Evolutionary conservation across 2,797 vertebrate genomes (phyloP), one percentile per base, ranked within the genome.

Genomic region (Moxostoma hubbsi): DNA sequence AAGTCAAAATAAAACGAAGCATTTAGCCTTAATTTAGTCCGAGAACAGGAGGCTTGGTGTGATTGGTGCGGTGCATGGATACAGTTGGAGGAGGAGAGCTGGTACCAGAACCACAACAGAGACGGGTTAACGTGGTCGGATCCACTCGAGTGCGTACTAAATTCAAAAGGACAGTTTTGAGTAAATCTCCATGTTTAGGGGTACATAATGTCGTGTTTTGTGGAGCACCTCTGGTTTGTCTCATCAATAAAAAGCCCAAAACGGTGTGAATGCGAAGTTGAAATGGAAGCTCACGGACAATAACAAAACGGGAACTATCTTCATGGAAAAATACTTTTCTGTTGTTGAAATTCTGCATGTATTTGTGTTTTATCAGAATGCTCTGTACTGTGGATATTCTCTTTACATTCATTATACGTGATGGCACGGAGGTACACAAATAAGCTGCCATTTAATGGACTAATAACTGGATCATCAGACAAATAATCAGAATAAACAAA

Each of bases 181-280:
- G 45, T 45, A 54, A 69, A n/a, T 0, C 50, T 36, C 61, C 69
- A 66, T 62, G 57, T 63, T 65, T 15, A 36, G 36, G 74, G 82
- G 81, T 16, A 81, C 82, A 82, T 82, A 36, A 36, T 36, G 36
- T 36, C 36, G 36, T 78, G 69, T 84, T 45, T 81, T 85, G 81
- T 15, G 73, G 82, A 83, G 75, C 82, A 88, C 80, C 79, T 86
- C 84, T 75, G 81, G 87, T 73, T 57, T 11, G 4, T 67, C 75
- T 67, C 65, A 82, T 11, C 45, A 63, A 72, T n/a, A 84, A 88
- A 90, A 90, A 88, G 86, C 89, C 85, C 88, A 62, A 88, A 81
- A 89, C 86, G 85, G 84, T 83, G 90, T 83, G 74, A 88, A 90
- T 67, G 90, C 85, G 84, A 78, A 82, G 86, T 77, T 88, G 85